A percentile compares a stretch with the other conserved stretches of the same genome.
Evolutionary conservation across 2,888 invertebrate genomes (phyloP).

Genomic region (Nymphalis c-album): DNA sequence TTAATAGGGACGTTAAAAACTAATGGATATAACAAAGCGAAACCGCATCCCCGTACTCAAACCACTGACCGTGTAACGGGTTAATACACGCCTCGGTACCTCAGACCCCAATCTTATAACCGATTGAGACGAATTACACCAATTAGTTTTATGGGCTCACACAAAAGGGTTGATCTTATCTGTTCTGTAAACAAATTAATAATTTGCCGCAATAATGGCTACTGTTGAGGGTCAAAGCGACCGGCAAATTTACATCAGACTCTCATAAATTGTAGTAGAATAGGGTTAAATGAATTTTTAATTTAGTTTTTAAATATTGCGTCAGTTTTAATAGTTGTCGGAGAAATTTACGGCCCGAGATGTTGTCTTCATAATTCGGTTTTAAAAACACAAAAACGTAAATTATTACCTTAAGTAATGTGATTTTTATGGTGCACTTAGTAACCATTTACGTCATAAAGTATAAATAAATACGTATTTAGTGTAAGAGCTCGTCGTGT

Average conservation of each 20-base stretch:
- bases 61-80: conserved; percentile 49
- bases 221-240: conserved; percentile 43
- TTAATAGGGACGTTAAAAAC: conserved; percentile 1
- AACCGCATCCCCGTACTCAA: conserved; percentile 32
- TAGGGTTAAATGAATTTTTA: conserved; percentile 44
- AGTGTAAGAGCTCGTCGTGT: neutral
- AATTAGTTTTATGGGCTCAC: conserved; percentile 67
- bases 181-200: conserved; percentile 64
- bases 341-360: conserved; percentile 19
- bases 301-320: conserved; percentile 31
- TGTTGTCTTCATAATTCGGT: neutral
- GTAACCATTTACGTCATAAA: neutral
- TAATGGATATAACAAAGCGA: conserved; percentile 7
- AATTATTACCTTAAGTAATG: conserved; percentile 1
- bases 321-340: conserved; percentile 3
- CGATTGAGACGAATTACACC: conserved; percentile 69
- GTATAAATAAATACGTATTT: neutral
- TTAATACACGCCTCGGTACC: conserved; percentile 43
- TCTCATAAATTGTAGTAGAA: conserved; percentile 45
- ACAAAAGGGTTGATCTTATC: conserved; percentile 58
- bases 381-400: neutral
- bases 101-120: conserved; percentile 29
- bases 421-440: conserved; percentile 5
- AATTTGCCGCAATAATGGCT: conserved; percentile 49
- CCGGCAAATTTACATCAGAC: conserved; percentile 51